Base-by-base conservation (phyloP, 2,888 invertebrate genomes). In the Rotaria sp. region DNA sequence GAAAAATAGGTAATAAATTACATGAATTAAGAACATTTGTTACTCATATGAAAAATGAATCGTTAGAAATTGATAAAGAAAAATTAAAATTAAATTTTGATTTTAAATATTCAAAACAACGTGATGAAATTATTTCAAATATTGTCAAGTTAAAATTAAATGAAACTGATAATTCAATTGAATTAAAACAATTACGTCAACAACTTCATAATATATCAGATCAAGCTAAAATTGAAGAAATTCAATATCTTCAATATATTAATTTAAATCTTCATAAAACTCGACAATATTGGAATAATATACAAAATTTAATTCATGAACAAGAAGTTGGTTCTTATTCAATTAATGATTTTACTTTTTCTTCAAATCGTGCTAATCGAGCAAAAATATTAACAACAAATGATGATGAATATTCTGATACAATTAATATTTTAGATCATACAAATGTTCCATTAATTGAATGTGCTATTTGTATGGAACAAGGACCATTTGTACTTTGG, bases 391-490 rank as follows among this genome's bases (percentile, higher is more conserved):
- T 38, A 21, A 75, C 74, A 21, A 26, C 18, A 21, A 75, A 38
- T 75, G 74, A 38, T 26, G 74, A 75, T 8, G 74, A 75, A 38
- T 38, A 75, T 38, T 35, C 38, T 10, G 38, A 75, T 38, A 15
- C 15, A 35, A 18, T 38, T 1, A 38, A 75, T 75, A 41, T 75
- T 18, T 75, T 75, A 26, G 74, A 75, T 75, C 74, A 75, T 41
- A 38, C 21, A 24, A 41, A 41, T 38, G 74, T 75, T 35, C 74
- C 74, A 21, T 24, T 38, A 21, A 24, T 75, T 38, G 74, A 75
- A 75, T 75, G 74, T 38, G 74, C 74, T 10, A 75, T 75, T 41
- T 75, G 74, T 38, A 75, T 75, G 74, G 74, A 75, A 41, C 74
- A 75, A 75, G 74, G 74, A 21, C 74, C 74, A 38, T 18, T 41